These are phyloP conservation scores for Lontra canadensis DNA, from an alignment of 2,113 vertebrate species.

Conservation along the genomic window DNA sequence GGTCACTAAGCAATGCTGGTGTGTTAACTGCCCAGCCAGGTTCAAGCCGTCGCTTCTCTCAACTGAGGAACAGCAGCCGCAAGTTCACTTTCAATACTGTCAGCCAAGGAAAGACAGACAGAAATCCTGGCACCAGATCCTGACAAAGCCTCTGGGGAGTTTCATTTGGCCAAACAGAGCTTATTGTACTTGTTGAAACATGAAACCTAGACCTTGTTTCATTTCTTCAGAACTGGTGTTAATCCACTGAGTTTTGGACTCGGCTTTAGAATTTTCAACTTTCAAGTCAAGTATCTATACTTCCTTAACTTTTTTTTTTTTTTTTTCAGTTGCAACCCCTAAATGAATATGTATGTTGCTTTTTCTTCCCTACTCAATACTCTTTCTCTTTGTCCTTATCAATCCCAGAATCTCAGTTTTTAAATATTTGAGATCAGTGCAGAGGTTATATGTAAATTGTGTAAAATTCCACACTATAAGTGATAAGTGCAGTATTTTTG, in stretches of 20 bases:
- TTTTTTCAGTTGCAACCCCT: not conserved
- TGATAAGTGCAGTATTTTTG: not conserved
- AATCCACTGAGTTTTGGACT: not conserved
- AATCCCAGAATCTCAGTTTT: not conserved
- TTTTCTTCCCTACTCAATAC: not conserved
- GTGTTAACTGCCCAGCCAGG: not conserved
- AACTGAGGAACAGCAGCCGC: not conserved
- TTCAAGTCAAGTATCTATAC: not conserved
- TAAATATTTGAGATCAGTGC: not conserved
- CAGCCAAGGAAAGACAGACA: slow-evolving; percentile 41
- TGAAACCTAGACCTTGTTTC: slow-evolving; percentile 13
- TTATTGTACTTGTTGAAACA: slow-evolving; percentile 33
- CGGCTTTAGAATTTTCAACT: not conserved
- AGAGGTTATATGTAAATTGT: not conserved
- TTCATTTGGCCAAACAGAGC: not conserved
- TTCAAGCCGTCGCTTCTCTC: not conserved
- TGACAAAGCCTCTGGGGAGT: not conserved
- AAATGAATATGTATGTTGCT: not conserved
- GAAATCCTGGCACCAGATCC: not conserved
- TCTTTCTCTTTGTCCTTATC: not conserved
- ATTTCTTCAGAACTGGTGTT: not conserved
- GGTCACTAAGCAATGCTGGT: not conserved
- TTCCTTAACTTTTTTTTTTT: not conserved
- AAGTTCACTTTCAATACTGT: not conserved
- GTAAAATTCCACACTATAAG: not conserved